phyloP scores from a whole-genome alignment of 2,797 vertebrate species.

The Ceryle rudis region DNA sequence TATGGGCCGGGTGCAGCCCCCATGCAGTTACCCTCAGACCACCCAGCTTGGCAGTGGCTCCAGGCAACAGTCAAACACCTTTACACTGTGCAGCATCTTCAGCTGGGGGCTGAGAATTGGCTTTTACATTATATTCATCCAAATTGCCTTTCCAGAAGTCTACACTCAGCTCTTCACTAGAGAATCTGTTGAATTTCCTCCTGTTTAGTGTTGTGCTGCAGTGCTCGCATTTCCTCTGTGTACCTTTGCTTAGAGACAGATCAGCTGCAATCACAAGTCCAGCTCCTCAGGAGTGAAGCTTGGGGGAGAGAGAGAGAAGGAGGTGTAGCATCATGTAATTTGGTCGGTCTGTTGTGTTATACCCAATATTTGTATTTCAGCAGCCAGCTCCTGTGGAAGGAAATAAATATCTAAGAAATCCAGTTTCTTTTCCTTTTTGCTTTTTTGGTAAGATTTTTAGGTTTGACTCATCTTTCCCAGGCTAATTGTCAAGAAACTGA shows the following conservation, averaged over 20 bases:
- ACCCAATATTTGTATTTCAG: background rate
- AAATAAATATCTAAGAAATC: background rate
- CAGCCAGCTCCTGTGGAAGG: background rate
- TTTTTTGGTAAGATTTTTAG: constrained; percentile 64
- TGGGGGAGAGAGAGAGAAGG: background rate
- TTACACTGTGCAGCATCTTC: background rate
- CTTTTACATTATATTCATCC: constrained; percentile 42
- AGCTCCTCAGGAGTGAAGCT: background rate
- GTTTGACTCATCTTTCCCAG: constrained; percentile 78
- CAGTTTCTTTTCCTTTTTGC: background rate
- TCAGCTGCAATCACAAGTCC: background rate
- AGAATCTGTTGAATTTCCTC: constrained; percentile 34
- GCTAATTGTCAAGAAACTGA: constrained; percentile 72
- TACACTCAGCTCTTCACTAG: background rate
- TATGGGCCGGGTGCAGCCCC: rapidly evolving
- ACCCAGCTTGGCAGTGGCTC: background rate
- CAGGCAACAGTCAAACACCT: background rate
- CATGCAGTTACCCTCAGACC: background rate
- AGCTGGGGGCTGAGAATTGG: background rate
- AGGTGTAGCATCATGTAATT: background rate
- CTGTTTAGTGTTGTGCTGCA: background rate
- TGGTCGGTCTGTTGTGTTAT: background rate
- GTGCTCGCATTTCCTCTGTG: background rate
- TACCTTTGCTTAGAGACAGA: background rate
- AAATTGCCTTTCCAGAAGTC: constrained; percentile 29